These are phyloP conservation scores for Brachionus paranguensis DNA, from an alignment of 1,140 invertebrate species.

Conservation along the genomic window DNA sequence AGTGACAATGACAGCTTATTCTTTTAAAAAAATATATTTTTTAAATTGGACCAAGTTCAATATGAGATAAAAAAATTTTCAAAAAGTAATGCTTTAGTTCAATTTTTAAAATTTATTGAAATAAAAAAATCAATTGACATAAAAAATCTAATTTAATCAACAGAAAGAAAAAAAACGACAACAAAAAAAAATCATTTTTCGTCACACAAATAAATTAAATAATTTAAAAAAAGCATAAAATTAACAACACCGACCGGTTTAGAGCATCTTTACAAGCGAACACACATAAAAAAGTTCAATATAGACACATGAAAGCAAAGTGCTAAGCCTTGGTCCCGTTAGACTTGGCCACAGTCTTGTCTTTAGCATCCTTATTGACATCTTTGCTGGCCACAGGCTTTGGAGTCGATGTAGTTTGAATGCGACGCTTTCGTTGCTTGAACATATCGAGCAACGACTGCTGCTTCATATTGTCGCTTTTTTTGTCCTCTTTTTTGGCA, in stretches of 20 bases:
- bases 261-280: not conserved
- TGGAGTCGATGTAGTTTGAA: not conserved
- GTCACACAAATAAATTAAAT: not conserved
- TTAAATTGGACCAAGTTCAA: no score
- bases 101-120: no score
- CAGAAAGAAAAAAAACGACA: no score
- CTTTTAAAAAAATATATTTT: no score
- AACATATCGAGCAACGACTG: constrained; percentile 27
- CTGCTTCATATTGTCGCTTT: constrained; percentile 18
- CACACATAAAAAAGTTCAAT: not conserved
- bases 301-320: not conserved
- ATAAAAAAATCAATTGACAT: no score
- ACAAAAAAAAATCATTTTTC: not conserved
- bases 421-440: constrained; percentile 1
- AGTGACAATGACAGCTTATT: no score
- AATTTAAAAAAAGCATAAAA: constrained; percentile 29
- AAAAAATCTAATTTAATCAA: no score
- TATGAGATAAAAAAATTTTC: no score
- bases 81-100: no score
- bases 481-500: not conserved
- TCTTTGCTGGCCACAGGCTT: not conserved
- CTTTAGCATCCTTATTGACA: not conserved
- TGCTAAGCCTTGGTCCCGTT: not conserved
- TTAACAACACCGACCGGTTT: constrained; percentile 14
- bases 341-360: not conserved